These are phyloP conservation scores for Silurus lanzhouensis DNA, from an alignment of 2,797 vertebrate genomes.

Conservation along the genomic window DNA sequence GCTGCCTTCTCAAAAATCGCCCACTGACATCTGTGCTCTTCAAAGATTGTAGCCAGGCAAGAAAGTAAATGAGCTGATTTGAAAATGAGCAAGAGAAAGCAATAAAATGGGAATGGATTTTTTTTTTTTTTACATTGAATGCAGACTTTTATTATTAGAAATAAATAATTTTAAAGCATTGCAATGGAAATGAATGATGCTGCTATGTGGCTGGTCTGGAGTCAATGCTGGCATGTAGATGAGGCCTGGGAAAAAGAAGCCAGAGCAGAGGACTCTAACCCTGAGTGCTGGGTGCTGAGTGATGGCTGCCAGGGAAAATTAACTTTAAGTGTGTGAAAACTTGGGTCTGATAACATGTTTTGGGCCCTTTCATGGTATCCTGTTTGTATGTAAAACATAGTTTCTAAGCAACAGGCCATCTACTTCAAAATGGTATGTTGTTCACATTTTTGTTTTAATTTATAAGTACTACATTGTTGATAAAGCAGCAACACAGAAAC, in stretches of 20 bases:
- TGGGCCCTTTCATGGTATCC: slow-evolving; percentile 78
- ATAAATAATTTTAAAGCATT: not conserved
- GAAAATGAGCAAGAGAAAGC: slow-evolving; percentile 11
- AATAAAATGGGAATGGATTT: slow-evolving; percentile 8
- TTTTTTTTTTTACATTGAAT: not conserved
- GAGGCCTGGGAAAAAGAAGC: slow-evolving; percentile 83
- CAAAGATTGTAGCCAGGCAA: slow-evolving; percentile 20
- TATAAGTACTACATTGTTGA: slow-evolving; percentile 18
- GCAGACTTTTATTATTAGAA: not conserved
- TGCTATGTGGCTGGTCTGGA: slow-evolving; percentile 21
- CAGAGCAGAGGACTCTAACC: slow-evolving; percentile 76
- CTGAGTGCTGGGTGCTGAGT: slow-evolving; percentile 79
- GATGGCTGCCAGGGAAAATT: slow-evolving; percentile 79
- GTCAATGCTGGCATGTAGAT: slow-evolving; percentile 67
- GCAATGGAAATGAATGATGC: slow-evolving; percentile 12
- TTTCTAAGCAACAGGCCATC: slow-evolving; percentile 72
- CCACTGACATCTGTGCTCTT: slow-evolving; percentile 44
- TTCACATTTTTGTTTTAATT: slow-evolving; percentile 26
- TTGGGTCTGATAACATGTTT: slow-evolving; percentile 81
- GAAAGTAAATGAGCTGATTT: slow-evolving; percentile 35
- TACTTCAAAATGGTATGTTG: slow-evolving; percentile 68
- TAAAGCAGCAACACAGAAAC: not conserved
- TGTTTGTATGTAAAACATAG: slow-evolving; percentile 66
- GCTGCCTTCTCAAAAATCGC: slow-evolving; percentile 41
- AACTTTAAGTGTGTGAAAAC: slow-evolving; percentile 81